Base-by-base conservation (phyloP, 2,797 vertebrate species). In the Ceyx erithaca region DNA sequence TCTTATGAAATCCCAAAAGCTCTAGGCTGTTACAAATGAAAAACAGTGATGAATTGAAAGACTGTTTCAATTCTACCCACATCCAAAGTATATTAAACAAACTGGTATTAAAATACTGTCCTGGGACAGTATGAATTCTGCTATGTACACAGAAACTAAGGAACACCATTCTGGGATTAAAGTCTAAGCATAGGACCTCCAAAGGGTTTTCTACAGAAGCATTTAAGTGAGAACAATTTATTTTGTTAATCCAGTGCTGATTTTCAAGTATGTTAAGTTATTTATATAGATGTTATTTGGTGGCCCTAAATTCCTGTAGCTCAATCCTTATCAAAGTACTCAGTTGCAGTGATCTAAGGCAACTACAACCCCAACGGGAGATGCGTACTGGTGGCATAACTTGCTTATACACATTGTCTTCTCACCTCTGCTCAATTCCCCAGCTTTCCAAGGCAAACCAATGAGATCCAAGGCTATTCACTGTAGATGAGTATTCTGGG, bases 1-100 rank as follows among this genome's bases (percentile, higher is more conserved):
- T 95, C 80, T 70, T 88, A 62, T 62, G 71, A 94, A 96, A 95
- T 49, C 64, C 76, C 82, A 82, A 94, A 87, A 92, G 90, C 91
- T 84, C 90, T 26, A 85, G 82, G 88, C 86, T 86, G 67, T 35
- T 86, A 77, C 68, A 85, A 93, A 89, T 66, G 51, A 90, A 90
- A 93, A 93, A 33, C 26, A 63, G 59, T 45, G 28, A 89, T 81
- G 68, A 94, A 83, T 49, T 90, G 72, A 78, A 81, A 80, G 64
- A 86, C 51, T 10, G 18, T 72, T 79, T 91, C 80, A 86, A 80
- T 86, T 88, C 91, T 37, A 85, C 48, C 66, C 80, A 88, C 54
- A 90, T 81, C 68, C 72, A 63, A 77, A 79, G 51, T 33, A 61
- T 48, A 63, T 72, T 57, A 84, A 86, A 52, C 55, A 33, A 89